Conservation (phyloP, 2,888 invertebrate genomes). For the Erebia epiphron region DNA sequence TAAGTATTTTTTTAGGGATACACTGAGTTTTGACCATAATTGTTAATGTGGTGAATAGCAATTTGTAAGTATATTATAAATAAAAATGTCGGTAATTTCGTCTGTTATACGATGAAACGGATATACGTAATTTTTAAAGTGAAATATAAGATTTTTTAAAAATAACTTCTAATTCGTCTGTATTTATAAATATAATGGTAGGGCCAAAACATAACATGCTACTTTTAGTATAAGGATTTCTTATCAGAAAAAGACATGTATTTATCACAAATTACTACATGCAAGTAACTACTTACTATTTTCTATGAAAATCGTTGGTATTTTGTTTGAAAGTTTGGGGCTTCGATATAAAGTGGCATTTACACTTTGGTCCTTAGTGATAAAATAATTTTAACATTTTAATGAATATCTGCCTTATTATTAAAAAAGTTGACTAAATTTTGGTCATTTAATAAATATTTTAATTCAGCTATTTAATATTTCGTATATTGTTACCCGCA, state of each 20-base stretch:
- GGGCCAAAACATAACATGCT: conserved; percentile 13
- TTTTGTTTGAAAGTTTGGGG: not conserved
- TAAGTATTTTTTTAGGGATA: not conserved
- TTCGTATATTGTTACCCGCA: not conserved
- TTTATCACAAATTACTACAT: not conserved
- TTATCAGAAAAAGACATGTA: not conserved
- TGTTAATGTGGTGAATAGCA: conserved; percentile 16
- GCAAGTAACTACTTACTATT: not conserved
- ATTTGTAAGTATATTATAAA: conserved; percentile 15
- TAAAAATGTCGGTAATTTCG: conserved; percentile 44
- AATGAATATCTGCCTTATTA: conserved; percentile 16
- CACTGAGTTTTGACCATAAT: conserved; percentile 43
- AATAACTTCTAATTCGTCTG: conserved; percentile 47
- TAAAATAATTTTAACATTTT: conserved; percentile 56
- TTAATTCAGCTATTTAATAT: not conserved
- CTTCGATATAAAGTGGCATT: conserved; percentile 5
- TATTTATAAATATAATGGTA: conserved; percentile 39
- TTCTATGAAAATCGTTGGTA: not conserved
- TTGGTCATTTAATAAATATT: not conserved
- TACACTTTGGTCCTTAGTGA: conserved; percentile 32
- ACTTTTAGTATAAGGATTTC: conserved; percentile 10
- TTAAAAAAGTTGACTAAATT: conserved; percentile 1
- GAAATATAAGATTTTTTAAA: conserved; percentile 54
- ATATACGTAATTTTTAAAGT: conserved; percentile 75
- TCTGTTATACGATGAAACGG: conserved; percentile 71